Evolutionary conservation across 2,113 vertebrate species (phyloP).

Genomic region (Jaculus jaculus): DNA sequence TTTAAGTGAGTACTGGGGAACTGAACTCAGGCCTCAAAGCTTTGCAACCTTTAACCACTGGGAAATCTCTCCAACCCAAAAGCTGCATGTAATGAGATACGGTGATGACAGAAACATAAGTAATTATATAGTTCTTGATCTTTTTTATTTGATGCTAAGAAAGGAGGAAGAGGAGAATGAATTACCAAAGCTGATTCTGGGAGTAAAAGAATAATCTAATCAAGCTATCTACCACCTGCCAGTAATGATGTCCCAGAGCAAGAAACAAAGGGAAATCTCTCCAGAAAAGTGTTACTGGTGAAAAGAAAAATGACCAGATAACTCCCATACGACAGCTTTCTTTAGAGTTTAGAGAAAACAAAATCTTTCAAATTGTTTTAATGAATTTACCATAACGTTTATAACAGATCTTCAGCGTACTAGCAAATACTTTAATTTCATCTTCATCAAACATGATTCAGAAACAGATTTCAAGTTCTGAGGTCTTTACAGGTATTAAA

Average conservation of each 20-base stretch:
- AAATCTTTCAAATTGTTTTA: neutral
- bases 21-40: too few species aligned
- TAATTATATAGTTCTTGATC: neutral
- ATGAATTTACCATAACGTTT: neutral
- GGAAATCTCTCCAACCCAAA: neutral
- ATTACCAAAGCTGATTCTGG: neutral
- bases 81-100: neutral
- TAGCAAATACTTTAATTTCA: neutral
- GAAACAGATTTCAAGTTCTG: neutral
- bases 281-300: neutral
- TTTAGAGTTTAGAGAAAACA: neutral
- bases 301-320: neutral
- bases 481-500: neutral
- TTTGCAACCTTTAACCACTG: too few species aligned
- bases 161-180: neutral
- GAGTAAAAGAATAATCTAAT: neutral
- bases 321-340: neutral
- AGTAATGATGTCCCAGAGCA: neutral
- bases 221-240: neutral
- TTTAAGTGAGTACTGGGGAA: too few species aligned
- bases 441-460: neutral
- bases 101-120: neutral
- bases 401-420: neutral
- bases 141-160: neutral
- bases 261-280: neutral